Evolutionary conservation across 2,113 vertebrate species (phyloP), one percentile per base, ranked within the genome.

Genomic region (Entomyzon cyanotis): DNA sequence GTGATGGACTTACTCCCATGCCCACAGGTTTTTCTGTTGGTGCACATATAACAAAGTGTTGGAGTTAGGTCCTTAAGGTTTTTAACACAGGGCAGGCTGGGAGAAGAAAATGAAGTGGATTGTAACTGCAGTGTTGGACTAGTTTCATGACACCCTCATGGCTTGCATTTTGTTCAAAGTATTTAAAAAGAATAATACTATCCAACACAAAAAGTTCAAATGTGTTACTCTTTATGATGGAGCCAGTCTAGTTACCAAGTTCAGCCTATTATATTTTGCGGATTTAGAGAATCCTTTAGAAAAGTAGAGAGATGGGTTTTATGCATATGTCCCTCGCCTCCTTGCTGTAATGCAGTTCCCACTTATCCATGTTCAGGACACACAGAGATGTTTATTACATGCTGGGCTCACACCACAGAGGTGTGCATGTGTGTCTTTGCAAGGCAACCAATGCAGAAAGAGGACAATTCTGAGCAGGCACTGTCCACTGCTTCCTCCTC

Each of bases 221-320:
- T 4, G 6, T 12, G 7, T 62, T 62, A 62, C 33, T 53, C 30
- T 69, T 84, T 52, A 52, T 20, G 50, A 77, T 0, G 0, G 33
- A 84, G 35, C 12, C 35, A 62, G 35, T 46, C 50, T 58, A 56
- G 41, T 50, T 58, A 65, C 13, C 11, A 90, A 59, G 39, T 47
- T 86, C 39, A 69, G 59, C 30, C 42, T 28, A 33, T 35, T 76
- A 49, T 56, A 30, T 64, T 93, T 46, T 28, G 28, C 55, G 46
- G 27, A 81, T 64, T 92, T 87, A 92, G 33, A 74, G 42, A 59
- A 28, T 28, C 17, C 18, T 87, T 64, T 41, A 89, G 56, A 71
- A 49, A 60, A 67, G 13, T 1, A 30, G 22, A 23, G 7, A 69
- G n/a, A 55, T 41, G 35, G 7, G 11, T 49, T 94, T 88, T 64